These are phyloP conservation scores for Platysternon megacephalum DNA, from an alignment of 2,113 vertebrate genomes.

Conservation along the genomic window DNA sequence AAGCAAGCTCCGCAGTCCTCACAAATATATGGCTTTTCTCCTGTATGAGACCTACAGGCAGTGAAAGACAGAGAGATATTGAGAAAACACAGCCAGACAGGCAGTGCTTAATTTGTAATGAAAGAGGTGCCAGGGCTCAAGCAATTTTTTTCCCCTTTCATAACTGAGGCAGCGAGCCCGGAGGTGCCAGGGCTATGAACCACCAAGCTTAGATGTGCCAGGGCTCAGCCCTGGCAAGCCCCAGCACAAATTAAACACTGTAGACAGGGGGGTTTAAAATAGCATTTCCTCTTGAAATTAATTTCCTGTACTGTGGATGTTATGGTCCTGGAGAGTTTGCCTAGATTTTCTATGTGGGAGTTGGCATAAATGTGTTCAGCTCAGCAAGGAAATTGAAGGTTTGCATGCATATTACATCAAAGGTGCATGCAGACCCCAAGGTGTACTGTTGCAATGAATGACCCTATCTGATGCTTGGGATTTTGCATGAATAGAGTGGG, in stretches of 20 bases:
- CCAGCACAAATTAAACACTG: too few species aligned
- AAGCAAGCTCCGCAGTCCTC: conserved; percentile 77
- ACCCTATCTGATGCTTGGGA: not conserved
- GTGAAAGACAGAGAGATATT: rapidly evolving
- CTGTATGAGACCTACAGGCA: conserved; percentile 71
- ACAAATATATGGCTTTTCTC: conserved; percentile 77
- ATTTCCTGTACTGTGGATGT: rapidly evolving
- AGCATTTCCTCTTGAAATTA: rapidly evolving
- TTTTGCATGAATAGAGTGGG: not conserved
- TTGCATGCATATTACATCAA: rapidly evolving
- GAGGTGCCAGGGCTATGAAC: not conserved
- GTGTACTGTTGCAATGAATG: not conserved
- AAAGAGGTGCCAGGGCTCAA: too few species aligned
- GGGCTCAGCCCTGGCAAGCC: too few species aligned
- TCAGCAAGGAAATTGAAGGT: rapidly evolving
- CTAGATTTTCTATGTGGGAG: not conserved
- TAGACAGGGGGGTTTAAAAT: not conserved
- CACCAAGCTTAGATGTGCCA: not conserved
- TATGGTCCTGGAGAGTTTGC: not conserved
- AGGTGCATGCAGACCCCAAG: not conserved
- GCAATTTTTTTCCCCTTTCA: too few species aligned
- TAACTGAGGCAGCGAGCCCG: too few species aligned
- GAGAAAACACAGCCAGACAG: not conserved
- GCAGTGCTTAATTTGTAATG: too few species aligned
- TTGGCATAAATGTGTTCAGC: not conserved